phyloP scores from a whole-genome alignment of 2,797 vertebrate genomes.

The Notamacropus eugenii region DNA sequence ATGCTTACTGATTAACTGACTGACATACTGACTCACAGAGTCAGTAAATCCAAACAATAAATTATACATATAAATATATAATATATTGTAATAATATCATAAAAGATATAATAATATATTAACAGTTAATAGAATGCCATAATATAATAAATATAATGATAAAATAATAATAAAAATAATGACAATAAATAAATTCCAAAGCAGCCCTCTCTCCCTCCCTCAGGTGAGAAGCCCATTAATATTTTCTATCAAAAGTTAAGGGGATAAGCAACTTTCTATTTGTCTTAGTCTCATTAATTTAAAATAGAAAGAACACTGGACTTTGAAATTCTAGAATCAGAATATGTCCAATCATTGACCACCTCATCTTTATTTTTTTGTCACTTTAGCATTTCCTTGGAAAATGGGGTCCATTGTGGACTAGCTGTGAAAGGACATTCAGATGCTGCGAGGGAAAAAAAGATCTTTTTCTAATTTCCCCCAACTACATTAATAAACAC shows the following conservation, averaged over 20 bases:
- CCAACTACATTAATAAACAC: not conserved
- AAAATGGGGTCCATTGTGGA: conserved; percentile 50
- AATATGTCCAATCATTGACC: not conserved
- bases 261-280: not conserved
- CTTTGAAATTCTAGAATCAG: not conserved
- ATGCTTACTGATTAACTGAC: not conserved
- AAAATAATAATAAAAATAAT: no score
- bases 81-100: no score
- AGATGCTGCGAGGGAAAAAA: conserved; percentile 61
- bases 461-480: conserved; percentile 68
- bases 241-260: not conserved
- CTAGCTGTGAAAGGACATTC: conserved; percentile 53
- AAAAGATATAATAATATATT: no score
- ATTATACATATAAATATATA: no score
- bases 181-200: no score
- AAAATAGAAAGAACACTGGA: not conserved
- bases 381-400: conserved; percentile 20
- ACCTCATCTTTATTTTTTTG: conserved; percentile 33
- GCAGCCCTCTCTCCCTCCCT: not conserved
- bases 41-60: not conserved
- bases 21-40: not conserved
- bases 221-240: not conserved
- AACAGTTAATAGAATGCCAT: no score
- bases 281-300: not conserved
- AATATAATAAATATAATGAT: no score